Conservation (phyloP, 2,888 invertebrate genomes). For the Barypeithes pellucidus region DNA sequence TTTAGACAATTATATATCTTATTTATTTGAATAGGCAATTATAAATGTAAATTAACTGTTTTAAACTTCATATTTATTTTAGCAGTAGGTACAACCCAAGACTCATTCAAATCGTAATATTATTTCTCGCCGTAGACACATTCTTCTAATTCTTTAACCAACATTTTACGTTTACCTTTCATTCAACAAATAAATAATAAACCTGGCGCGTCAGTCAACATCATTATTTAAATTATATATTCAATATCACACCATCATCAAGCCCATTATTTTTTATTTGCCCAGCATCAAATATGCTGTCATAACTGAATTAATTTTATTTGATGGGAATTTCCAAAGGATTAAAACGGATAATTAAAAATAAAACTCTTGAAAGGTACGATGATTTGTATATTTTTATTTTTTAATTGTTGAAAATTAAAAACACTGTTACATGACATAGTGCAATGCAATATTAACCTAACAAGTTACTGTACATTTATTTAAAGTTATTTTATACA, state of each 20-base stretch:
- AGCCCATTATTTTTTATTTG: conserved; percentile 51
- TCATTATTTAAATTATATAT: conserved; percentile 52
- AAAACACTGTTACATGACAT: conserved; percentile 47
- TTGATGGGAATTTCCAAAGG: conserved; percentile 44
- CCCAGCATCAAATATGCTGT: conserved; percentile 48
- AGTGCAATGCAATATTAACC: conserved; percentile 42
- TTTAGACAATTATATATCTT: too few species aligned
- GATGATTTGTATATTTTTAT: conserved; percentile 38
- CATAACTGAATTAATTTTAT: conserved; percentile 51
- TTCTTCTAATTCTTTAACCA: conserved; percentile 23
- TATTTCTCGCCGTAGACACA: conserved; percentile 11
- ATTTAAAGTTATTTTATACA: conserved; percentile 25
- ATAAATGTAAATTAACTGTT: not conserved
- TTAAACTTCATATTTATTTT: conserved; percentile 3
- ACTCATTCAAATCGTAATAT: conserved; percentile 1
- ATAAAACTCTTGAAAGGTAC: conserved; percentile 29
- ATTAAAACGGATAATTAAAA: conserved; percentile 44
- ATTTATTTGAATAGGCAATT: too few species aligned
- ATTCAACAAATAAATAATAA: conserved; percentile 45
- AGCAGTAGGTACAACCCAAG: not conserved
- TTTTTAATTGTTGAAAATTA: conserved; percentile 33
- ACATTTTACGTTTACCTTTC: conserved; percentile 41
- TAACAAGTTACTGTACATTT: conserved; percentile 45
- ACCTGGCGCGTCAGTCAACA: conserved; percentile 49
- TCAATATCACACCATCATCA: conserved; percentile 51